Evolutionary conservation across 2,797 vertebrate genomes (phyloP).

Genomic region (Xiphorhynchus erythropygius): DNA sequence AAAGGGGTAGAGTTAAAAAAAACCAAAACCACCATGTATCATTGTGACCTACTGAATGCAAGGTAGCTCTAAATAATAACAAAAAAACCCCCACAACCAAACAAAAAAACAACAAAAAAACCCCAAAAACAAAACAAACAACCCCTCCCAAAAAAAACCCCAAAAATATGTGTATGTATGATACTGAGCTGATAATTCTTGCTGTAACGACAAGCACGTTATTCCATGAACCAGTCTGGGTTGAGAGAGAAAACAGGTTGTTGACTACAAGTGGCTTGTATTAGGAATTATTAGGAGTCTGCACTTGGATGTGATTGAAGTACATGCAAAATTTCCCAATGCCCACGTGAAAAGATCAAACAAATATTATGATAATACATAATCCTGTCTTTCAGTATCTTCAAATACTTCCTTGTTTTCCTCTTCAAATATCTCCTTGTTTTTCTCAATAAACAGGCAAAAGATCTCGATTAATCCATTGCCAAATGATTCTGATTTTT

Average conservation of each 20-base stretch:
- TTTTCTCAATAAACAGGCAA: background rate
- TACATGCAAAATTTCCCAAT: background rate
- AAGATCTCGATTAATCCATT: background rate
- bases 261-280: rapidly evolving
- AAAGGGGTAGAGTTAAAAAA: background rate
- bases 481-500: background rate
- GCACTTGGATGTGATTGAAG: background rate
- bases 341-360: background rate
- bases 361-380: background rate
- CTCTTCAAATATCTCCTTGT: background rate
- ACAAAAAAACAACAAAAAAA: too few species aligned
- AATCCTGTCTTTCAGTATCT: background rate
- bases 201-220: background rate
- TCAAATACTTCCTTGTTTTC: background rate
- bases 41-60: background rate
- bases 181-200: background rate
- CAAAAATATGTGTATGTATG: background rate
- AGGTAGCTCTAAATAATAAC: background rate
- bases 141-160: background rate
- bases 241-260: background rate
- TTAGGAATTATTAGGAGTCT: background rate
- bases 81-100: background rate
- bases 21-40: rapidly evolving
- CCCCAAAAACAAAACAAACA: too few species aligned
- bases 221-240: background rate